phyloP scores from a whole-genome alignment of 53 echinoderm and acorn worm genomes.

The Mesocentrotus franciscanus region DNA sequence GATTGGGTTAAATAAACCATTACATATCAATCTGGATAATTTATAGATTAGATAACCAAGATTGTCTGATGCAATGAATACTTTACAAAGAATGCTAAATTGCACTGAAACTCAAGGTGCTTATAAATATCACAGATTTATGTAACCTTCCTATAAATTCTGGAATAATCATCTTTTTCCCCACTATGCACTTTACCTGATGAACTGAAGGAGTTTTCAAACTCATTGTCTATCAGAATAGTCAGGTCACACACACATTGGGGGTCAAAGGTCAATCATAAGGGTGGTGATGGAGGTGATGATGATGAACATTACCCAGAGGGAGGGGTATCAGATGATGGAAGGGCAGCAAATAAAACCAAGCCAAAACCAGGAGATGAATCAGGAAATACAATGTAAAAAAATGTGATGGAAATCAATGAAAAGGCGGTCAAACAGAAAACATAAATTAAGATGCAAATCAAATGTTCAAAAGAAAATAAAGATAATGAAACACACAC shows the following conservation, averaged over 20 bases:
- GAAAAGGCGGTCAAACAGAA: background rate
- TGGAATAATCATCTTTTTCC: too few species aligned
- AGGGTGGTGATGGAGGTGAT: conserved; percentile 7
- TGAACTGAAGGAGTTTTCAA: conserved; percentile 51
- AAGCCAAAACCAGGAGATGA: conserved; percentile 20
- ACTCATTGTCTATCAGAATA: conserved; percentile 50
- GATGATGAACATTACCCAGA: conserved; percentile 12
- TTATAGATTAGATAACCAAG: too few species aligned
- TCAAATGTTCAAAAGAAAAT: background rate
- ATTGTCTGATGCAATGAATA: too few species aligned
- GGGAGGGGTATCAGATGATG: conserved; percentile 42
- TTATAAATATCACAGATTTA: too few species aligned
- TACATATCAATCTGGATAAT: too few species aligned
- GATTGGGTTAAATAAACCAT: too few species aligned
- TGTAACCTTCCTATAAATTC: too few species aligned
- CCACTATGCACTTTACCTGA: conserved; percentile 56
- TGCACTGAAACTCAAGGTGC: background rate
- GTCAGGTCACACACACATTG: conserved; percentile 20
- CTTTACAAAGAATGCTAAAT: background rate
- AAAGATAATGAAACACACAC: background rate
- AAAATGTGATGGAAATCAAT: background rate
- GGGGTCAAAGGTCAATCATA: conserved; percentile 58
- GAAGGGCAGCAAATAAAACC: conserved; percentile 53
- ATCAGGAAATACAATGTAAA: conserved; percentile 2
- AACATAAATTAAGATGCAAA: conserved; percentile 10